Conservation (phyloP, 1,140 invertebrate genomes). For the Phymorhynchus buccinoides region DNA sequence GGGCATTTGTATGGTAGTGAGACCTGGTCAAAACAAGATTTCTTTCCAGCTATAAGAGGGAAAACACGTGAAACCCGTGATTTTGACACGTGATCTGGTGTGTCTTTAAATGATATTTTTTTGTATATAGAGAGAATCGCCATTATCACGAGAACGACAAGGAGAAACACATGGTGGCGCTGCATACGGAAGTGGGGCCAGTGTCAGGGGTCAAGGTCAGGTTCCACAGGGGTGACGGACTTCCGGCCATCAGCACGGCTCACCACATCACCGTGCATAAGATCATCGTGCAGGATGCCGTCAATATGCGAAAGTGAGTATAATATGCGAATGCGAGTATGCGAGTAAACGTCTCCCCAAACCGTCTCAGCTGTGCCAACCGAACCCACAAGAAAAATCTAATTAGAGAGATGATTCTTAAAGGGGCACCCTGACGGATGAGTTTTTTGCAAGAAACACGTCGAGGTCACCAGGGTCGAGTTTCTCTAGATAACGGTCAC, state of each 20-base stretch:
- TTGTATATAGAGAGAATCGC: slow-evolving; percentile 41
- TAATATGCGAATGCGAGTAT: no score
- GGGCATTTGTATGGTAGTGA: no score
- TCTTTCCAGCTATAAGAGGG: no score
- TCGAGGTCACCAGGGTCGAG: no score
- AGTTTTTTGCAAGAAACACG: no score
- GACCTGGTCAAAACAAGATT: no score
- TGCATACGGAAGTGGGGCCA: slow-evolving; percentile 44
- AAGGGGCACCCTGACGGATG: no score
- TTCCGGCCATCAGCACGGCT: slow-evolving; percentile 22
- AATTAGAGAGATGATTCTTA: background rate
- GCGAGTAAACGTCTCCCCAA: background rate
- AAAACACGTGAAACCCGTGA: no score
- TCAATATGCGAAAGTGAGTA: slow-evolving; percentile 28
- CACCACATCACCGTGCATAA: slow-evolving; percentile 44
- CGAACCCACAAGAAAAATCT: background rate
- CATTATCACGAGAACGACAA: slow-evolving; percentile 40
- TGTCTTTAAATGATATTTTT: no score
- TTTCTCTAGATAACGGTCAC: no score
- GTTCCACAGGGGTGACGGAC: slow-evolving; percentile 40
- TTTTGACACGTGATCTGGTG: no score
- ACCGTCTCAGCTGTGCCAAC: background rate
- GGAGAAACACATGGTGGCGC: slow-evolving; percentile 49
- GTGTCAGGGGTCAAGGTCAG: slow-evolving; percentile 49
- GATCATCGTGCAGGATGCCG: slow-evolving; percentile 39